These are phyloP conservation scores for Oreotrochilus melanogaster DNA, from an alignment of 2,113 vertebrate species.

Conservation along the genomic window DNA sequence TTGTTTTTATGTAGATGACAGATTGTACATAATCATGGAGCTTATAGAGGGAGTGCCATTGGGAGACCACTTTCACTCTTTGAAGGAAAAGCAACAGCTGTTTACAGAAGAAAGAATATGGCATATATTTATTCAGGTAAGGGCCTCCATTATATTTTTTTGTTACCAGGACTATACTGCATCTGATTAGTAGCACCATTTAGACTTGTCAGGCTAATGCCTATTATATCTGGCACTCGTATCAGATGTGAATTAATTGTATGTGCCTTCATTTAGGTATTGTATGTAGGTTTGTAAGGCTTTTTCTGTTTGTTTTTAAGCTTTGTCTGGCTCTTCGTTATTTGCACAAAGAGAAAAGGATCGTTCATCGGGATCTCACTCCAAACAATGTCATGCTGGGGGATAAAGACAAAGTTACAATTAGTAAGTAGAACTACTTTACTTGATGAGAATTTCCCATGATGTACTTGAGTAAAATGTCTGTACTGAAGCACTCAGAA, in stretches of 20 bases:
- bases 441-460: neutral
- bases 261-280: neutral
- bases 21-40: conserved; percentile 91
- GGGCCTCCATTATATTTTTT: neutral
- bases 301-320: conserved; percentile 71
- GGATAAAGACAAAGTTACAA: conserved; percentile 88
- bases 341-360: conserved; percentile 91
- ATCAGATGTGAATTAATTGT: neutral
- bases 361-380: conserved; percentile 88
- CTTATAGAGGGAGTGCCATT: conserved; percentile 88
- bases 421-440: conserved; percentile 81
- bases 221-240: neutral
- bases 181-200: neutral
- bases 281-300: neutral
- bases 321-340: conserved; percentile 89
- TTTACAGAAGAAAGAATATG: conserved; percentile 90
- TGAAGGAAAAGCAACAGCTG: conserved; percentile 87
- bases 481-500: neutral
- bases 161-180: neutral
- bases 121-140: conserved; percentile 92
- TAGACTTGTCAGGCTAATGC: neutral
- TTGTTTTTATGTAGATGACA: conserved; percentile 78
- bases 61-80: conserved; percentile 86
- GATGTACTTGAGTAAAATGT: neutral
- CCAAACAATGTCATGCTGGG: conserved; percentile 90